Percentiles rank a stretch among this genome's conserved stretches.
phyloP scores from a whole-genome alignment of 2,888 invertebrate genomes.

The Lysandra coridon region DNA sequence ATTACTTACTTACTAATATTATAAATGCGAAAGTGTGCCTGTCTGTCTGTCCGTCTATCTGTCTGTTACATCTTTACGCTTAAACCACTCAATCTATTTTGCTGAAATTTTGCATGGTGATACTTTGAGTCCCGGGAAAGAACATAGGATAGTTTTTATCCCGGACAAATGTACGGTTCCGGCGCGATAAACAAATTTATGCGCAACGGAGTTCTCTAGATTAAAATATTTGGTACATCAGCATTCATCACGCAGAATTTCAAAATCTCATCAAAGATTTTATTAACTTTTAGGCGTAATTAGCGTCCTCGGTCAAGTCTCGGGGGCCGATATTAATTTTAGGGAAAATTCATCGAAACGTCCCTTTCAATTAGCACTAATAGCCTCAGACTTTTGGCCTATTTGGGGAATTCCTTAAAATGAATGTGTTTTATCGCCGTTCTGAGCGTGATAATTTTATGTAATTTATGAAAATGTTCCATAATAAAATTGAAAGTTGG shows the following conservation, averaged over 20 bases:
- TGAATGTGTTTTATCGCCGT: constrained; percentile 38
- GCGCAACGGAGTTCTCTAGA: no score
- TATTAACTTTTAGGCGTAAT: constrained; percentile 22
- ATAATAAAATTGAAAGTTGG: neutral
- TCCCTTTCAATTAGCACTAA: constrained; percentile 41
- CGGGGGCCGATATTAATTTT: constrained; percentile 36
- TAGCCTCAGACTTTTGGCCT: constrained; percentile 35
- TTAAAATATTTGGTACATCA: no score
- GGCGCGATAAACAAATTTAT: no score
- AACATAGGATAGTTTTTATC: no score
- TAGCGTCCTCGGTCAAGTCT: constrained; percentile 3
- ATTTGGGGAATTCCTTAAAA: constrained; percentile 33
- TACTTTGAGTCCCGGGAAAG: no score
- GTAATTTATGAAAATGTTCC: neutral
- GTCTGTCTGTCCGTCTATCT: no score
- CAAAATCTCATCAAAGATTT: constrained; percentile 11
- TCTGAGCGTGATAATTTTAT: constrained; percentile 14
- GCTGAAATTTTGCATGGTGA: no score
- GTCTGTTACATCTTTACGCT: no score
- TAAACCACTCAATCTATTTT: no score
- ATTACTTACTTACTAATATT: no score
- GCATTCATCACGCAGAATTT: neutral
- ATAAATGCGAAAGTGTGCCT: no score
- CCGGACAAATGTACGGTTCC: no score
- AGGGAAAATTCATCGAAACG: constrained; percentile 37